These are phyloP conservation scores for Drosophila pectinifera DNA, from an alignment of 1,140 invertebrate genomes.

Conservation along the genomic window DNA sequence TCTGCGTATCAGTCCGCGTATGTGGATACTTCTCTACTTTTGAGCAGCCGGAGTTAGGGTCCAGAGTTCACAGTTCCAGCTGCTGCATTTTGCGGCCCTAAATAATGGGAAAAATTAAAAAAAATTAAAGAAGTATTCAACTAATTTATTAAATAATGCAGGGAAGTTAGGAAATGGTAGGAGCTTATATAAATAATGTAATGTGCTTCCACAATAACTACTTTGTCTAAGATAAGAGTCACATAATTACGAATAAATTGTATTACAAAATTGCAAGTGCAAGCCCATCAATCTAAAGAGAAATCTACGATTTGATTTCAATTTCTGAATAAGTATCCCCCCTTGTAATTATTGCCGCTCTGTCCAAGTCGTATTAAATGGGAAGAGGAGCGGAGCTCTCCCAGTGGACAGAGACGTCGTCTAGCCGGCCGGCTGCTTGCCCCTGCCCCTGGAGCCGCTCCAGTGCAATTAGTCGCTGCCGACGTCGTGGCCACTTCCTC, in stretches of 20 bases:
- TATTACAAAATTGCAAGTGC: constrained; percentile 10
- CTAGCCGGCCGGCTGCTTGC: constrained; percentile 46
- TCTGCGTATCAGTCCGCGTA: constrained; percentile 1
- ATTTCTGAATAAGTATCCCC: neutral
- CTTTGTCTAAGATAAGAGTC: too few species aligned
- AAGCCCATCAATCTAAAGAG: constrained; percentile 8
- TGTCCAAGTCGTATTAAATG: neutral
- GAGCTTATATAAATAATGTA: too few species aligned
- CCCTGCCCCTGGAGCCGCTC: constrained; percentile 47
- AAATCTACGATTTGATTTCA: constrained; percentile 1
- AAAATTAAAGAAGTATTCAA: too few species aligned
- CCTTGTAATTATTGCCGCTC: neutral
- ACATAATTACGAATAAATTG: too few species aligned
- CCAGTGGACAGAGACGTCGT: constrained; percentile 19
- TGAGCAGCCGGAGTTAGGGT: neutral
- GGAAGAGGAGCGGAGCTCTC: constrained; percentile 6
- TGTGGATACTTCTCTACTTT: constrained; percentile 4
- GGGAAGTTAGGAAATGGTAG: too few species aligned
- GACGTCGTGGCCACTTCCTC: constrained; percentile 68
- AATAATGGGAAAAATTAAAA: constrained; percentile 22
- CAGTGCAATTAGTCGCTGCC: constrained; percentile 72
- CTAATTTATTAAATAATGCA: constrained; percentile 11
- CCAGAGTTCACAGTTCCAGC: constrained; percentile 33
- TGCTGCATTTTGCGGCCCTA: constrained; percentile 39
- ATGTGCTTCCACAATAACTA: too few species aligned